phyloP scores from a whole-genome alignment of 2,888 invertebrate species.

The Margaritifera margaritifera region DNA sequence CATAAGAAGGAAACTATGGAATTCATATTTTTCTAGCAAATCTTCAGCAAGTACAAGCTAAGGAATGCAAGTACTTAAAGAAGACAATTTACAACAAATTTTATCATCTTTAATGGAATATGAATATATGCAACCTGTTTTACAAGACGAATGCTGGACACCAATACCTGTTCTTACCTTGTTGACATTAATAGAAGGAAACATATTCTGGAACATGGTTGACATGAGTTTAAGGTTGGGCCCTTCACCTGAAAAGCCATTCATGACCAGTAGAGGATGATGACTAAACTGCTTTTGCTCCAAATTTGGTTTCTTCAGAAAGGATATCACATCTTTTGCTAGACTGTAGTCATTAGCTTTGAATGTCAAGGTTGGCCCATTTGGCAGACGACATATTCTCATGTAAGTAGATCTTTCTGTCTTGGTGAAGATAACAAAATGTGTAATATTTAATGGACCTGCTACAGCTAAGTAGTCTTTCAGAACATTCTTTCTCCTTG shows the following conservation, averaged over 20 bases:
- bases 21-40: too few relatives aligned
- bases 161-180: conserved; percentile 77
- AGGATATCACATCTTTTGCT: conserved; percentile 87
- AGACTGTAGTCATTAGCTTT: conserved; percentile 85
- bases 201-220: conserved; percentile 98
- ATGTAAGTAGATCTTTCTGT: conserved; percentile 84
- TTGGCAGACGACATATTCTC: conserved; percentile 87
- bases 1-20: too few relatives aligned
- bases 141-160: neutral
- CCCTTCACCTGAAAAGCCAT: conserved; percentile 87
- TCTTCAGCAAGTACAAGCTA: too few relatives aligned
- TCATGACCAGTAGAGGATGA: conserved; percentile 88
- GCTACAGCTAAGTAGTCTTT: conserved; percentile 96
- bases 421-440: conserved; percentile 91
- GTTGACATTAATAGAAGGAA: conserved; percentile 95
- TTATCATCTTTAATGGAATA: neutral
- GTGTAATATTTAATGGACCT: conserved; percentile 92
- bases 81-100: too few relatives aligned
- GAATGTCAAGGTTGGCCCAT: conserved; percentile 95
- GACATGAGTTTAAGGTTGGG: conserved; percentile 82
- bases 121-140: neutral
- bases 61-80: too few relatives aligned
- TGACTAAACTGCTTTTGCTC: conserved; percentile 82
- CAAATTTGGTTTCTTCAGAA: conserved; percentile 83
- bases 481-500: conserved; percentile 90